phyloP scores from a whole-genome alignment of 2,113 vertebrate species.

The Phycodurus eques region DNA sequence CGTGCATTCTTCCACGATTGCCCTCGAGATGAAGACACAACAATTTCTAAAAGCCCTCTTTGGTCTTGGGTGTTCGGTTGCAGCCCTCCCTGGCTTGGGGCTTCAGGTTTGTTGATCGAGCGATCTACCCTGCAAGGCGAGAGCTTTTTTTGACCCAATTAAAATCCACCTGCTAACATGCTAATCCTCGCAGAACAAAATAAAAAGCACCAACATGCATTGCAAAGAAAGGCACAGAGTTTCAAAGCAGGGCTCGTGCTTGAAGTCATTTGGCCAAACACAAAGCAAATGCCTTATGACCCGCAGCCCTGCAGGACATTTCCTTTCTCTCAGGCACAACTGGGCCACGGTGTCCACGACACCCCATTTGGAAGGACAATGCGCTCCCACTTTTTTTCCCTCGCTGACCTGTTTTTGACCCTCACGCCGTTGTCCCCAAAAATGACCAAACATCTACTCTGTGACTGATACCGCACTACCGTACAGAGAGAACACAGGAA shows the following conservation, averaged over 20 bases:
- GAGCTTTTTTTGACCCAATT: constrained; percentile 32
- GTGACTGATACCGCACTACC: constrained; percentile 32
- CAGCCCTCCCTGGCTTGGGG: constrained; percentile 38
- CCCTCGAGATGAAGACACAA: constrained; percentile 58
- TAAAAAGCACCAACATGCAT: constrained; percentile 27
- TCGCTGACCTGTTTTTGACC: constrained; percentile 45
- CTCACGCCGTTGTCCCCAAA: constrained; percentile 35
- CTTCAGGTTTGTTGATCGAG: constrained; percentile 43
- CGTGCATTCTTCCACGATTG: constrained; percentile 53
- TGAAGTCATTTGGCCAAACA: constrained; percentile 26
- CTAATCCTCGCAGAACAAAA: constrained; percentile 36
- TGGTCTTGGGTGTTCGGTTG: constrained; percentile 34
- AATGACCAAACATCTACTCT: constrained; percentile 54
- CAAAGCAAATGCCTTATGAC: constrained; percentile 32
- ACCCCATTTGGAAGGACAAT: constrained; percentile 49
- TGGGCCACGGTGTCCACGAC: constrained; percentile 33
- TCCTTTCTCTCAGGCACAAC: constrained; percentile 32
- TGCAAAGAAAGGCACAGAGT: constrained; percentile 1
- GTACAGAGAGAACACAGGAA: constrained; percentile 18
- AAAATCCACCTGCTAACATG: constrained; percentile 36
- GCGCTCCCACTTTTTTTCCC: constrained; percentile 17
- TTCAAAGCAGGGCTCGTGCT: constrained; percentile 14
- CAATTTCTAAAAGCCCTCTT: constrained; percentile 48
- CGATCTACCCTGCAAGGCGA: constrained; percentile 36
- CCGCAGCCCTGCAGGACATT: constrained; percentile 36